Evolutionary conservation across 2,113 vertebrate species (phyloP), one percentile per base, ranked within the genome.

Genomic region (Manacus vitellinus): DNA sequence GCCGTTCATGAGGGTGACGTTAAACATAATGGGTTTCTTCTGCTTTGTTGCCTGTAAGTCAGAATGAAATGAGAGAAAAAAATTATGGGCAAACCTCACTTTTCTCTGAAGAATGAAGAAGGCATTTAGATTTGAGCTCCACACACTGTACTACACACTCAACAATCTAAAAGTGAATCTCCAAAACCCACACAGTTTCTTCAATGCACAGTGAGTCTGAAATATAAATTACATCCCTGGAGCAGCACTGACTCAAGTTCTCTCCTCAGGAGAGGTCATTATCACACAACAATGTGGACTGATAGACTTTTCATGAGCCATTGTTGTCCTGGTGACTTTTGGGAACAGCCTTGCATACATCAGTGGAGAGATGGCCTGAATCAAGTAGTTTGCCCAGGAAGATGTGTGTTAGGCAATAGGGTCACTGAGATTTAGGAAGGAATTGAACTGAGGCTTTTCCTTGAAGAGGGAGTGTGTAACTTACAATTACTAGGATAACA

Each of bases 21-120:
- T 98, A 77, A 99, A 97, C 1, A 97, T 94, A 67, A 99, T 98
- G 41, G 98, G 98, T 95, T 98, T 99, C 96, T 99, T 99, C 33
- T 98, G 98, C 95, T 99, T 99, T 88, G 99, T 99, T 25, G 99
- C 99, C 99, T 99, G 88, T 63, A 67, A 92, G 24, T 79, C 44
- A 95, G 58, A 83, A 20, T 75, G 58, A 88, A 96, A 88, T 6
- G 35, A 95, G 76, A 92, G 89, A 18, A 54, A 56, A 23, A 79
- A 66, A 51, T 89, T n/a, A 73, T 44, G 27, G 30, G 4, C 12
- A 91, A 82, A 88, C 21, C 20, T 65, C 61, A 54, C 35, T 74
- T 80, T 87, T 37, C 85, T 85, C 37, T 68, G 73, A 90, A 71
- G 22, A 83, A 73, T 37, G 35, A 89, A 77, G 35, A 63, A 44